Conservation (phyloP, 2,113 vertebrate genomes). For the Dicaeum eximium region DNA sequence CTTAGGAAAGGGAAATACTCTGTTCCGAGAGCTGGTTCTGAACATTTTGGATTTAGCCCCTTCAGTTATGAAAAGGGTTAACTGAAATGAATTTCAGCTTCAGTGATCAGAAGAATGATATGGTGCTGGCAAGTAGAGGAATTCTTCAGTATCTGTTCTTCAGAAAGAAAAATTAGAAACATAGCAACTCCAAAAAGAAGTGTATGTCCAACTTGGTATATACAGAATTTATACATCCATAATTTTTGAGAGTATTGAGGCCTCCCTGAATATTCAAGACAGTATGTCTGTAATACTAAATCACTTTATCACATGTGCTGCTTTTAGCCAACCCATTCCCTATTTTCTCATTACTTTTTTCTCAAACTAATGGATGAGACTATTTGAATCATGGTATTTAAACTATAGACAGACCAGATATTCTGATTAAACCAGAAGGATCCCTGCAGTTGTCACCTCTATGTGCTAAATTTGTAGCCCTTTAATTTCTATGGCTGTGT, state of each 20-base stretch:
- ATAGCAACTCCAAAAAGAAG: not conserved
- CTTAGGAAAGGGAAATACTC: not conserved
- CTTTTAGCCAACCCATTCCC: not conserved
- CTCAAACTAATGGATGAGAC: not conserved
- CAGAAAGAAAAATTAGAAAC: slow-evolving; percentile 9
- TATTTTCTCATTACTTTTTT: not conserved
- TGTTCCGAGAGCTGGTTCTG: not conserved
- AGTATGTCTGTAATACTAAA: not conserved
- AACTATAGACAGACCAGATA: not conserved
- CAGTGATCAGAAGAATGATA: not conserved
- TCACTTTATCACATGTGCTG: slow-evolving; percentile 14
- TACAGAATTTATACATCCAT: not conserved
- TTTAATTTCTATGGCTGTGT: not conserved
- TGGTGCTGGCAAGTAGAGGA: not conserved
- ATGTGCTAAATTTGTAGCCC: not conserved
- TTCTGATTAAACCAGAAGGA: not conserved
- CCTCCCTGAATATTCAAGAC: not conserved
- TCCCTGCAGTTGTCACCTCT: not conserved
- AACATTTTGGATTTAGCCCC: not conserved
- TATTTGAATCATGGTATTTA: not conserved
- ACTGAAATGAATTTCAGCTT: not conserved
- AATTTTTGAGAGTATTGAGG: not conserved
- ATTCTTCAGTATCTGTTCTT: not conserved
- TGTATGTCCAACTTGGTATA: not conserved
- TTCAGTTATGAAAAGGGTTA: not conserved